Evolutionary conservation across 1,140 invertebrate species (phyloP).

Genomic region (Psilanteris sp.): DNA sequence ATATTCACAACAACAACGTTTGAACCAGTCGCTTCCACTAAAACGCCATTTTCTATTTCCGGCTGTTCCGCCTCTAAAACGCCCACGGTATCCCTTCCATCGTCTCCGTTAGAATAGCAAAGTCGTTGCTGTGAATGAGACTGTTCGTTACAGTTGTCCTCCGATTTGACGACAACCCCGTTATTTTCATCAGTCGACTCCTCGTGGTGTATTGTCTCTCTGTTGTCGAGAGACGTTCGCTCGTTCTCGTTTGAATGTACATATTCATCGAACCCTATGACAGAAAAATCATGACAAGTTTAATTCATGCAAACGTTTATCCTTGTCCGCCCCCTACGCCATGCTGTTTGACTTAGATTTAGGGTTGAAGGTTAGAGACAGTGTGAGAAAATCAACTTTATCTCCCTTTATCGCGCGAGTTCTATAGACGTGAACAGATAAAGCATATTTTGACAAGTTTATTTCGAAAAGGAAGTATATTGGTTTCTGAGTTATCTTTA

Average conservation of each 20-base stretch:
- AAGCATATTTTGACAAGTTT: conserved; percentile 35
- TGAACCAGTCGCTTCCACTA: conserved; percentile 62
- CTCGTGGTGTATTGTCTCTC: neutral
- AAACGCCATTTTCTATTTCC: conserved; percentile 78
- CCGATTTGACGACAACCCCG: conserved; percentile 50
- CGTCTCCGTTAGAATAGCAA: conserved; percentile 66
- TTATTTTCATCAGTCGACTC: conserved; percentile 28
- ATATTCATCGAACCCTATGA: too few species aligned
- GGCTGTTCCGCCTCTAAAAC: conserved; percentile 77
- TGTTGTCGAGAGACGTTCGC: conserved; percentile 1
- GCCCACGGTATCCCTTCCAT: conserved; percentile 75
- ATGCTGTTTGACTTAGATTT: neutral
- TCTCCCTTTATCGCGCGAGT: conserved; percentile 6
- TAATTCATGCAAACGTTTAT: too few species aligned
- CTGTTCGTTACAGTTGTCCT: conserved; percentile 45
- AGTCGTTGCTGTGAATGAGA: conserved; percentile 58
- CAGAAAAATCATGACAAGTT: too few species aligned
- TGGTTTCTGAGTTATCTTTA: conserved; percentile 10
- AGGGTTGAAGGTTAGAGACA: neutral
- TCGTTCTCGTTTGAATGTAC: conserved; percentile 23
- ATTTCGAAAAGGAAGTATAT: conserved; percentile 38
- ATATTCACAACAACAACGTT: conserved; percentile 55
- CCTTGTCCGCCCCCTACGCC: too few species aligned
- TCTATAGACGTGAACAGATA: conserved; percentile 17
- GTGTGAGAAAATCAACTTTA: conserved; percentile 23